Percentiles rank a stretch among this genome's conserved stretches.
phyloP scores from a whole-genome alignment of 1,140 invertebrate genomes.

The Tribolium madens region DNA sequence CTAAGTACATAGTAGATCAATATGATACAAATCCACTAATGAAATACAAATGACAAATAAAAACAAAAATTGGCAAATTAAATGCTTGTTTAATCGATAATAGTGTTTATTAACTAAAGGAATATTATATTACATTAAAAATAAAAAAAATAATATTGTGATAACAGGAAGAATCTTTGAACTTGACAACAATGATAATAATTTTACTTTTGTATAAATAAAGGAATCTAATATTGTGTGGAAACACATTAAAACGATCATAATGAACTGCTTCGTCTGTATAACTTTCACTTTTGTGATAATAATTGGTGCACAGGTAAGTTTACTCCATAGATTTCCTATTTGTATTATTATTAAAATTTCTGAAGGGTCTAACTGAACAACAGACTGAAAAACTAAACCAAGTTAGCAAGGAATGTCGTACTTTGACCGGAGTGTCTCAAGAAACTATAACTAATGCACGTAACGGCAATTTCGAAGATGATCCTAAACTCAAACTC shows the following conservation, averaged over 20 bases:
- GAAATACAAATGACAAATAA: no score
- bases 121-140: no score
- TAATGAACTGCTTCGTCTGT: background rate
- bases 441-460: constrained; percentile 34
- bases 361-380: constrained; percentile 22
- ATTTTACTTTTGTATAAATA: background rate
- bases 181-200: background rate
- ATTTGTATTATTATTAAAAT: background rate
- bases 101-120: no score
- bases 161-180: background rate
- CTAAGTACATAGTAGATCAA: no score
- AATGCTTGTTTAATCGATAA: no score
- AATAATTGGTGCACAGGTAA: background rate
- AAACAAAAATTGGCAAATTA: no score
- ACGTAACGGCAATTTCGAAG: constrained; percentile 25
- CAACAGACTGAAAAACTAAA: constrained; percentile 45
- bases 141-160: background rate
- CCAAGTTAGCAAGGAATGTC: constrained; percentile 43
- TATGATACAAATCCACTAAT: no score
- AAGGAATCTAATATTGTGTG: background rate
- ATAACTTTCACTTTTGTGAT: background rate
- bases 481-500: constrained; percentile 62
- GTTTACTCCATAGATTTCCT: background rate
- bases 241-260: background rate
- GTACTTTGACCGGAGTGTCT: constrained; percentile 40